These are phyloP conservation scores for Cephalopterus ornatus DNA, from an alignment of 2,113 vertebrate genomes.

Conservation along the genomic window DNA sequence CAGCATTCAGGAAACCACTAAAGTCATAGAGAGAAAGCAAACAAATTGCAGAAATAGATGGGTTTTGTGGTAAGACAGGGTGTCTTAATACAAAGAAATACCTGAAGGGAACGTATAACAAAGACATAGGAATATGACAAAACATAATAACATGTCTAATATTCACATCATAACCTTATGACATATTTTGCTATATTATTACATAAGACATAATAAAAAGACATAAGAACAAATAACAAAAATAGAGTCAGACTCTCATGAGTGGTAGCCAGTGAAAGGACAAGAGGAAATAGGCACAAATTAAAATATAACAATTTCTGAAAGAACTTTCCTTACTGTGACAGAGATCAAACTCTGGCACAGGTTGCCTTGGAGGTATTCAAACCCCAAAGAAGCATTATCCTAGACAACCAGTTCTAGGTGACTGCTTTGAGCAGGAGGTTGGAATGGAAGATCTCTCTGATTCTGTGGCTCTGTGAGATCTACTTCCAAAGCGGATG, in stretches of 20 bases:
- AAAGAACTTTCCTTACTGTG: neutral
- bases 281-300: neutral
- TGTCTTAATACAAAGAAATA: neutral
- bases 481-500: neutral
- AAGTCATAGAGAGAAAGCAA: neutral
- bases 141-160: neutral
- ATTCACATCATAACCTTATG: neutral
- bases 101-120: neutral
- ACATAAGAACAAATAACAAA: neutral
- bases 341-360: neutral
- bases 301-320: neutral
- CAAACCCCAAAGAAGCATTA: neutral
- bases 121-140: neutral
- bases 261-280: neutral
- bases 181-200: neutral
- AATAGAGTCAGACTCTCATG: neutral
- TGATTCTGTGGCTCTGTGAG: neutral
- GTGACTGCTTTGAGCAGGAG: neutral
- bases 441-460: neutral
- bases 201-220: neutral
- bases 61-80: neutral
- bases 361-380: neutral
- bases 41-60: neutral
- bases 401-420: neutral
- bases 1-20: neutral